A percentile compares a stretch with the other conserved stretches of the same genome.
Evolutionary conservation across 1,140 invertebrate genomes (phyloP).

Genomic region (Drosophila nannoptera): DNA sequence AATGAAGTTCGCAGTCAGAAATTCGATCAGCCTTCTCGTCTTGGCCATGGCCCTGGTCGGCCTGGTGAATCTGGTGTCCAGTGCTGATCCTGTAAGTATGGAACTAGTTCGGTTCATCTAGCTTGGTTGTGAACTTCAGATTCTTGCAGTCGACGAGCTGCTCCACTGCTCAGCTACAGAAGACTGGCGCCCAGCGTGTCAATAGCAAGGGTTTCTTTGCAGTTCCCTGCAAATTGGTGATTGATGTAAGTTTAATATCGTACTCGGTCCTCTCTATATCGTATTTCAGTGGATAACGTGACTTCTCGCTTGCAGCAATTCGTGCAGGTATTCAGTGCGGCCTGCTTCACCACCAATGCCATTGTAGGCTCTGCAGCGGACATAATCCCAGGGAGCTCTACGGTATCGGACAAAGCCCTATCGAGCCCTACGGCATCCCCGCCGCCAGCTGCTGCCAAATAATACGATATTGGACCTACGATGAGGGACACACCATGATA

Average conservation of each 20-base stretch:
- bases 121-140: no score
- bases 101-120: background rate
- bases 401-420: no score
- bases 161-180: background rate
- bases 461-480: no score
- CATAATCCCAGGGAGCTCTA: no score
- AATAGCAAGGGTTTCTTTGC: background rate
- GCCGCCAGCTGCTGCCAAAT: background rate
- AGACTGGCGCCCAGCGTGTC: background rate
- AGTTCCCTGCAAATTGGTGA: background rate
- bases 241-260: background rate
- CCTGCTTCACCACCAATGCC: no score
- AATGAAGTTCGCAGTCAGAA: slow-evolving; percentile 9
- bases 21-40: slow-evolving; percentile 4
- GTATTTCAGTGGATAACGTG: background rate
- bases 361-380: no score
- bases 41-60: slow-evolving; percentile 7
- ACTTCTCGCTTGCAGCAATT: background rate
- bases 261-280: background rate
- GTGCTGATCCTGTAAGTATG: background rate
- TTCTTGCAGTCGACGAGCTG: background rate
- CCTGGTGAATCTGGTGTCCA: background rate
- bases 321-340: background rate
- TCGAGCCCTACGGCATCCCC: no score
- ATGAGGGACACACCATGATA: no score